phyloP scores from a whole-genome alignment of 2,113 vertebrate genomes.

The Struthidea cinerea region DNA sequence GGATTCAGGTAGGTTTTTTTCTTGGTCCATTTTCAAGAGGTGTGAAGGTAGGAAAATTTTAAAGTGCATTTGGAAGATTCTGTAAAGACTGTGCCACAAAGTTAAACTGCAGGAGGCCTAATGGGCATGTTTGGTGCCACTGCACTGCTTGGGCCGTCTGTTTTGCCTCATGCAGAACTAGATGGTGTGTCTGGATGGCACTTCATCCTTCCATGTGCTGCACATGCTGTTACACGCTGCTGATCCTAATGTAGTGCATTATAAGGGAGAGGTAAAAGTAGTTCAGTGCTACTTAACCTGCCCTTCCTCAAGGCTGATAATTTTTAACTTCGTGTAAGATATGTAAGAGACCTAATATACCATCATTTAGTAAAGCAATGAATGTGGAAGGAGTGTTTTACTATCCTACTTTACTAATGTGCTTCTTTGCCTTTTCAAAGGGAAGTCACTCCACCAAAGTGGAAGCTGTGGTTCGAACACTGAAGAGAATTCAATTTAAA shows the following conservation, averaged over 20 bases:
- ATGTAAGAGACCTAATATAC: neutral
- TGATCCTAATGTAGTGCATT: neutral
- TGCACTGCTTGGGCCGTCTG: rapidly evolving
- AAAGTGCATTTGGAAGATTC: neutral
- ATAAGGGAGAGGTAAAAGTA: neutral
- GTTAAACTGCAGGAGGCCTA: neutral
- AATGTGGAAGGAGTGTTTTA: neutral
- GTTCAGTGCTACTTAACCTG: neutral
- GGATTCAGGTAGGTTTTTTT: neutral
- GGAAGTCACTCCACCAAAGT: constrained; percentile 99
- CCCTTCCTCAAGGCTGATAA: neutral
- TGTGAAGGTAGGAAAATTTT: neutral
- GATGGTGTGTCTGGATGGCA: too few relatives aligned
- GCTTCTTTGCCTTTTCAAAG: constrained; percentile 67
- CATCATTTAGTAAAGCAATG: neutral
- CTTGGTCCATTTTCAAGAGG: neutral
- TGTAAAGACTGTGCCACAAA: neutral
- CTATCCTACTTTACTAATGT: neutral
- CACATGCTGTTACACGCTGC: rapidly evolving
- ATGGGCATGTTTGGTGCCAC: neutral
- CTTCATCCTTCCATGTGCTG: neutral
- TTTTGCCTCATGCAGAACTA: neutral
- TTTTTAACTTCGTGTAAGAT: neutral
- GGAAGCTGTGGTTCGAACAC: constrained; percentile 92
- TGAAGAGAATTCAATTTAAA: constrained; percentile 89